Evolutionary conservation across 2,888 invertebrate species (phyloP), one percentile per base, ranked within the genome.

Genomic region (Tortrix viridana): DNA sequence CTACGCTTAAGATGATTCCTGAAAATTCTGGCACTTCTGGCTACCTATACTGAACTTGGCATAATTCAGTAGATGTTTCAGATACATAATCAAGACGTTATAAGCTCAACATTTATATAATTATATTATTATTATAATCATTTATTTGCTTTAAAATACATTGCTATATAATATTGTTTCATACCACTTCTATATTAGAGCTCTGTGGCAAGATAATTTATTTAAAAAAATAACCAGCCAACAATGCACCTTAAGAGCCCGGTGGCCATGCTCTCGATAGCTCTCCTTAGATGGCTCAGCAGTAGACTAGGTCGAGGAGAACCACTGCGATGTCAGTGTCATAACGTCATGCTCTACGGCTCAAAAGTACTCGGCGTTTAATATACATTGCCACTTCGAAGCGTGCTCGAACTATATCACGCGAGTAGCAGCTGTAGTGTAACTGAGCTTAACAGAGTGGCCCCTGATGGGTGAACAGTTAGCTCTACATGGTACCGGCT

Each of bases 271-370:
- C 90, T 91, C 91, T 90, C 90, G 88, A 89, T 91, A 85, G 82
- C 81, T 87, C 88, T 90, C 90, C 90, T 86, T 90, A 90, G 91
- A 91, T 91, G 91, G 89, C 88, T 86, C 91, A 86, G 80, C 81
- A 81, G 79, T 81, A 88, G 89, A 91, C 86, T 92, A 88, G 91
- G 91, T 92, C 91, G 91, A 92, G 91, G 91, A 89, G 86, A 92
- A 81, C 91, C 72, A 86, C 84, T 86, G 81, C 84, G 82, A 83
- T 86, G 88, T 88, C 90, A 88, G 88, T 89, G 89, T 88, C 89
- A 89, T 80, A 85, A 75, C 74, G 71, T 52, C 69, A 72, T 76
- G 79, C 75, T 78, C 74, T 74, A 76, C 78, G 73, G 69, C 69
- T 71, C 78, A 79, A 74, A 70, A 71, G 67, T 65, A 75, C 67